phyloP scores from a whole-genome alignment of 2,888 invertebrate species.

The Saturnia japonica region DNA sequence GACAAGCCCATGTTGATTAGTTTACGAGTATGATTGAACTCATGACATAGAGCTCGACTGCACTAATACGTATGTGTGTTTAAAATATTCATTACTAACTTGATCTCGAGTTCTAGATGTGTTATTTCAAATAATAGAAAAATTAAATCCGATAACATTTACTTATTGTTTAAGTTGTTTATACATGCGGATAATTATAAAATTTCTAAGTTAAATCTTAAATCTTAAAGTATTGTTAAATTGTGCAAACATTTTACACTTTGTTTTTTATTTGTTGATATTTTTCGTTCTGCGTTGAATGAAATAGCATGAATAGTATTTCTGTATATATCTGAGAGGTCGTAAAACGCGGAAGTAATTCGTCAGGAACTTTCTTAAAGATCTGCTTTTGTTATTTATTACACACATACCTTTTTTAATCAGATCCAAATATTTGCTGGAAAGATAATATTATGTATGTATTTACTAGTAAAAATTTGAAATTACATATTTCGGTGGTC shows the following conservation, averaged over 20 bases:
- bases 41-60: not conserved
- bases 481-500: not conserved
- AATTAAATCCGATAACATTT: not conserved
- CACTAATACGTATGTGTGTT: not conserved
- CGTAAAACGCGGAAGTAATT: not conserved
- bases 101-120: not conserved
- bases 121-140: not conserved
- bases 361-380: not conserved
- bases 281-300: too few species aligned
- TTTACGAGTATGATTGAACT: slow-evolving; percentile 11
- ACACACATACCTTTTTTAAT: not conserved
- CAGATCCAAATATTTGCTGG: not conserved
- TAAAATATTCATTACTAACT: not conserved
- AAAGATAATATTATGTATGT: not conserved
- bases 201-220: too few species aligned
- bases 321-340: too few species aligned
- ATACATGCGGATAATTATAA: not conserved
- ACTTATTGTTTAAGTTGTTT: not conserved
- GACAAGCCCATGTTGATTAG: slow-evolving; percentile 20
- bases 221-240: too few species aligned
- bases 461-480: too few species aligned
- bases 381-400: not conserved
- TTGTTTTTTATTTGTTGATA: too few species aligned
- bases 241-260: too few species aligned
- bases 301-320: too few species aligned